Base-by-base conservation (phyloP, 2,888 invertebrate species). In the Ashinkailepas kermadecensis region DNA sequence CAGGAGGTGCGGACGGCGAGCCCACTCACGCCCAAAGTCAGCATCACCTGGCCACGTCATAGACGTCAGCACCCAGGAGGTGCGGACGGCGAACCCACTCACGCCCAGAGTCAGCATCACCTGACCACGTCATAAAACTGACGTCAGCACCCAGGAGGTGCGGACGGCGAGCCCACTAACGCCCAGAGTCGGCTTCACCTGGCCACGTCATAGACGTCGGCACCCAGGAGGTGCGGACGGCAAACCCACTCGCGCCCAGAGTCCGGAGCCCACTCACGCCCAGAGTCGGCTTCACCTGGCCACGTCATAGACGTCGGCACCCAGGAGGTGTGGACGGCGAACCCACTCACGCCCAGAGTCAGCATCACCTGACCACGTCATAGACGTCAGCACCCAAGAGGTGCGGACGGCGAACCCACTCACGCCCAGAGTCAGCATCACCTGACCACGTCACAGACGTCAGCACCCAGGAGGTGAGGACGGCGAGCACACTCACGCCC, bases 341-440 rank as follows among this genome's bases (percentile, higher is more conserved):
- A 8, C 21, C 23, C 56, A 56, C 74, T 74, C 23, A 74, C 54
- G 11, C 74, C 74, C 56, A 74, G 54, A 12, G 74, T 56, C 56
- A 56, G 74, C 74, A 74, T 74, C 74, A 74, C 74, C 74, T 74
- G 74, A 8, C 15, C 65, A 23, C 59, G 15, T 11, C 11, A 15
- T 54, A 8, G 54, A 9, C 18, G 74, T 74, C 74, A 74, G 54
- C 56, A 74, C 21, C 74, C 74, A 74, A 21, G 74, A 74, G 74
- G 54, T 18, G 8, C 74, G 74, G 9, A 74, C 15, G 10, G 74
- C 74, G 10, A 21, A 8, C 21, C 23, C 56, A 56, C 74, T 74
- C 23, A 74, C 54, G 11, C 74, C 74, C 56, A 74, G 54, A 12
- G 74, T 56, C 56, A 56, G 74, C 74, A 74, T 74, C 74, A 74